Evolutionary conservation across 2,113 vertebrate genomes (phyloP).

Genomic region (Strix aluco): DNA sequence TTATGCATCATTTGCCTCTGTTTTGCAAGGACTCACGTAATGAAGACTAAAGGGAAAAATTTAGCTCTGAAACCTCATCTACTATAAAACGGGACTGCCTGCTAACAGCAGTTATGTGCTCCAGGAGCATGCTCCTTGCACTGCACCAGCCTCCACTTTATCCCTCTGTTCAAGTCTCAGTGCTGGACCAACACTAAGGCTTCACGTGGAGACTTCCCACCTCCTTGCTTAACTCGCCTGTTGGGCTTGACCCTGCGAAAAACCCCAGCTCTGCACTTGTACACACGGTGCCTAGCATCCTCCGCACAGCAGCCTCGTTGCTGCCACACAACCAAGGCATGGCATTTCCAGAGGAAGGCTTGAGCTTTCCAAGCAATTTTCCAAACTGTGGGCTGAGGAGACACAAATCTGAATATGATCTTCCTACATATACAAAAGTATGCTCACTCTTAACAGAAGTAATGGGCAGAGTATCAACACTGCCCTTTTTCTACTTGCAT

Average conservation of each 20-base stretch:
- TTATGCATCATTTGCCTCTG: not conserved
- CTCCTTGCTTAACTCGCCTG: not conserved
- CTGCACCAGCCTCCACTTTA: fast-evolving
- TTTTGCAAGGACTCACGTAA: not conserved
- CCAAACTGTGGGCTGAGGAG: not conserved
- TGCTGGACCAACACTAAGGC: fast-evolving
- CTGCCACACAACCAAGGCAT: not conserved
- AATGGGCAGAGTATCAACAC: not conserved
- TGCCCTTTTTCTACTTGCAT: not conserved
- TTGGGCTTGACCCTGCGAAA: not conserved
- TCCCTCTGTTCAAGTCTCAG: not conserved
- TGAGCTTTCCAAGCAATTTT: not conserved
- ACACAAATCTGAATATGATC: not conserved
- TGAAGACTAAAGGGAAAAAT: not conserved
- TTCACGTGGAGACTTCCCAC: not conserved
- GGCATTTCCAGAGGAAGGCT: not conserved
- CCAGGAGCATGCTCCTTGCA: not conserved
- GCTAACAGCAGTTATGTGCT: not conserved
- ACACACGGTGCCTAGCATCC: not conserved
- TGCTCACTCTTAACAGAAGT: not conserved
- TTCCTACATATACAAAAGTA: not conserved
- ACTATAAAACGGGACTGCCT: not conserved
- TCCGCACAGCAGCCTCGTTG: fast-evolving
- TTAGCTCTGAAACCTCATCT: not conserved
- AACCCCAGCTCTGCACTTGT: too few relatives aligned